phyloP scores from a whole-genome alignment of 2,888 invertebrate species.

The Caenorhabditis sp. region DNA sequence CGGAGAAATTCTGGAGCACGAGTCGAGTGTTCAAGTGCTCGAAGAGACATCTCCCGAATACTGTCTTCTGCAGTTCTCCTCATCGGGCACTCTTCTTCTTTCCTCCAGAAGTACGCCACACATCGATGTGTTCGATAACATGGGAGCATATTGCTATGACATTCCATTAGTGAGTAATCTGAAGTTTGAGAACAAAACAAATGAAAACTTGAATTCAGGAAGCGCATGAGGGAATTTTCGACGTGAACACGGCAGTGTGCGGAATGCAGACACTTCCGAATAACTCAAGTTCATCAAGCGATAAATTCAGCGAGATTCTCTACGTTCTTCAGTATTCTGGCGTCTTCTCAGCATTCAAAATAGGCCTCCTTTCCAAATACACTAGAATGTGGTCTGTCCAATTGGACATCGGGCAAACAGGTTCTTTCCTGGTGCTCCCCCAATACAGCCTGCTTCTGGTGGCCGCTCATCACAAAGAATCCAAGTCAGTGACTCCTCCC shows the following conservation, averaged over 20 bases:
- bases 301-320: conserved; percentile 59
- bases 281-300: conserved; percentile 32
- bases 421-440: conserved; percentile 52
- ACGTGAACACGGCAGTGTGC: conserved; percentile 58
- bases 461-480: conserved; percentile 53
- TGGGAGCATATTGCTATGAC: conserved; percentile 67
- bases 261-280: conserved; percentile 58
- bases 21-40: conserved; percentile 65
- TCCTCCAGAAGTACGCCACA: conserved; percentile 67
- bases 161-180: conserved; percentile 62
- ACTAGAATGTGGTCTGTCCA: conserved; percentile 52
- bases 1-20: conserved; percentile 53
- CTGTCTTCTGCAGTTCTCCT: conserved; percentile 65
- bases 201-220: conserved; percentile 28
- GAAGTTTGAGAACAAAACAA: too few species aligned
- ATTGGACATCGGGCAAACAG: conserved; percentile 58
- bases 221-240: conserved; percentile 46
- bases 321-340: conserved; percentile 67
- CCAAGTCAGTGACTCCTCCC: conserved; percentile 23
- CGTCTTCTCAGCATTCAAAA: conserved; percentile 66
- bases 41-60: conserved; percentile 67
- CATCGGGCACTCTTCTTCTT: conserved; percentile 56
- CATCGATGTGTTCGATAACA: conserved; percentile 68
- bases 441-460: conserved; percentile 59
- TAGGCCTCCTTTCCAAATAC: conserved; percentile 62